Evolutionary conservation across 37 sponge, comb jelly and placozoan species (phyloP).

Genomic region (Cliona cf. orientalis): DNA sequence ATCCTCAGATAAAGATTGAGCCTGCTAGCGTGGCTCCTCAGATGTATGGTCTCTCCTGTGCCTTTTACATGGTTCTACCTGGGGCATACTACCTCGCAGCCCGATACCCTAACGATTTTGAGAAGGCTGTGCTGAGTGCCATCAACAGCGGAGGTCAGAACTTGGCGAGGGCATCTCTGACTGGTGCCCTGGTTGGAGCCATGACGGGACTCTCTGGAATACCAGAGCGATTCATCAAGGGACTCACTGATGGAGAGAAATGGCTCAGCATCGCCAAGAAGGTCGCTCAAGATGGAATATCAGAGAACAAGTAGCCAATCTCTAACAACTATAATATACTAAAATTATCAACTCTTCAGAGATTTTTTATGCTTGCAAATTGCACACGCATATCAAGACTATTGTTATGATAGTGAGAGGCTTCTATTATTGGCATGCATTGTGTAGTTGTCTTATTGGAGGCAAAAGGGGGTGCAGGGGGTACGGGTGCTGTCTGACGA

Average conservation of each 20-base stretch:
- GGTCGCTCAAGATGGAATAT: neutral
- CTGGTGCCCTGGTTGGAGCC: constrained; percentile 5
- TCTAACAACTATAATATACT: no score
- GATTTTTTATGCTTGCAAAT: no score
- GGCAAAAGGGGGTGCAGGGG: no score
- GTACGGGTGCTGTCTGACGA: no score
- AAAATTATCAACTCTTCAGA: no score
- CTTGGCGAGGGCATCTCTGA: constrained; percentile 7
- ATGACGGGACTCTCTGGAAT: constrained; percentile 1
- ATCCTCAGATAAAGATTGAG: neutral
- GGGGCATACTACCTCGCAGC: constrained; percentile 4
- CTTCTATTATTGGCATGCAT: no score
- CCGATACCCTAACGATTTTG: neutral
- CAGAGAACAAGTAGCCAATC: no score
- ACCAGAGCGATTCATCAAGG: constrained; percentile 13
- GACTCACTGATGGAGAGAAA: constrained; percentile 5
- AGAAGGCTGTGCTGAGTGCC: constrained; percentile 7
- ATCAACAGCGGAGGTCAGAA: constrained; percentile 12
- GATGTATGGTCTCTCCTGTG: neutral
- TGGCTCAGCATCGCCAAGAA: neutral
- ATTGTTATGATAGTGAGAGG: no score
- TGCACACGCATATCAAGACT: no score
- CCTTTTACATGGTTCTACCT: constrained; percentile 1
- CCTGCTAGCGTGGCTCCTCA: neutral
- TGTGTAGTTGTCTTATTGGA: no score